phyloP scores from a whole-genome alignment of 35 echinoderm and acorn worm genomes.

The Hemicentrotus pulcherrimus region DNA sequence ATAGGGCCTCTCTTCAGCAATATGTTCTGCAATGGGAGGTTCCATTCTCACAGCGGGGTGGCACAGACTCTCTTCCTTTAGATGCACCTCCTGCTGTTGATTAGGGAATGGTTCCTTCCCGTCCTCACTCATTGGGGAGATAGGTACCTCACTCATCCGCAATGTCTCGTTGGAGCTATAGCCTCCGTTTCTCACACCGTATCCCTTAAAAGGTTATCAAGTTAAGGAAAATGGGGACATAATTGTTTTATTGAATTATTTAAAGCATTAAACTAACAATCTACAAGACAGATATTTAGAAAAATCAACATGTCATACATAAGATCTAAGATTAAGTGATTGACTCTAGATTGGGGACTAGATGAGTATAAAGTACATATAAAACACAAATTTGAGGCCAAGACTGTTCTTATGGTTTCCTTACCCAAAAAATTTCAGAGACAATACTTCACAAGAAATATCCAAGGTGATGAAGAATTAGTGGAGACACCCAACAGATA shows the following conservation, averaged over 20 bases:
- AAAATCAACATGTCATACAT: too few species aligned
- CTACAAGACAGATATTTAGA: too few species aligned
- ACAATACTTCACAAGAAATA: background rate
- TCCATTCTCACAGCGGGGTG: background rate
- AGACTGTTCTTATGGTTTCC: too few species aligned
- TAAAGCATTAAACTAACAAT: too few species aligned
- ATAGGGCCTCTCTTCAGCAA: conserved; percentile 20
- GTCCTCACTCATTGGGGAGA: background rate
- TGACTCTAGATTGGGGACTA: too few species aligned
- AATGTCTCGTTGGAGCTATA: conserved; percentile 51
- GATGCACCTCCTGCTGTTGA: background rate
- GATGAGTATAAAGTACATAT: too few species aligned
- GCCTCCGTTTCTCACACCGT: conserved; percentile 44
- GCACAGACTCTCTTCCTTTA: background rate
- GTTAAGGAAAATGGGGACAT: background rate
- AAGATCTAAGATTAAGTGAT: too few species aligned
- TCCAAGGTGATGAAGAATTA: background rate
- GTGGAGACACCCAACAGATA: background rate
- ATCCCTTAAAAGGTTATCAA: background rate
- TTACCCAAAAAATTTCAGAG: background rate
- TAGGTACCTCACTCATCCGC: conserved; percentile 28
- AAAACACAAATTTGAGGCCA: too few species aligned
- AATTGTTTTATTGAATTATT: too few species aligned
- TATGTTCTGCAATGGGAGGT: conserved; percentile 15
- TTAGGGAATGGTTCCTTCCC: background rate